Evolutionary conservation across 1,140 invertebrate species (phyloP).

Genomic region (Goniozus legneri): DNA sequence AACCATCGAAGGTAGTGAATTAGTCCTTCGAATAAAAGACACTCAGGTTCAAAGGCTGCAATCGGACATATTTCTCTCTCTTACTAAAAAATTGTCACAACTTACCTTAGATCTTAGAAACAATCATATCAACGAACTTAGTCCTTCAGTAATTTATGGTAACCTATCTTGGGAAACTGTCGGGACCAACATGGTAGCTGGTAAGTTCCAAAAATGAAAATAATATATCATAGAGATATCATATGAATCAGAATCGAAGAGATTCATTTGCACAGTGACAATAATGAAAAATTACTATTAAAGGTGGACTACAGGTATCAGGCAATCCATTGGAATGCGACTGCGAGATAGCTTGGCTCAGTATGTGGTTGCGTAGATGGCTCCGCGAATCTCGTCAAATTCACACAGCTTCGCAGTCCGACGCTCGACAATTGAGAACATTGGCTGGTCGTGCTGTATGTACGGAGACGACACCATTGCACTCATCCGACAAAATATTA

Average conservation of each 20-base stretch:
- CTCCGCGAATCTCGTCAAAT: constrained; percentile 72
- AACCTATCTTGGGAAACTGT: constrained; percentile 82
- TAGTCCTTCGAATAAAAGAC: constrained; percentile 71
- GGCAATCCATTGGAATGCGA: constrained; percentile 83
- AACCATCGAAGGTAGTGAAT: constrained; percentile 62
- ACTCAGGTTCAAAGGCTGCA: constrained; percentile 74
- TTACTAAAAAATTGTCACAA: constrained; percentile 70
- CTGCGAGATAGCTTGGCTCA: constrained; percentile 84
- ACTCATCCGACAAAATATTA: constrained; percentile 47
- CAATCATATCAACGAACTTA: constrained; percentile 75
- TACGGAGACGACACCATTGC: constrained; percentile 49
- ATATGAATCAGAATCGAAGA: neutral
- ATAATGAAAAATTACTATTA: too few species aligned
- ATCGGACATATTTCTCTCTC: constrained; percentile 69
- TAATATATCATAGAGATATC: constrained; percentile 1
- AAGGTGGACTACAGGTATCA: constrained; percentile 77
- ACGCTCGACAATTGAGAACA: constrained; percentile 46
- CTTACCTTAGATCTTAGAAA: constrained; percentile 77
- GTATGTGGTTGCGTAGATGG: constrained; percentile 83
- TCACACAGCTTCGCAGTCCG: constrained; percentile 61
- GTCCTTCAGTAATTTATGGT: constrained; percentile 78
- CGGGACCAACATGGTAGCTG: constrained; percentile 74
- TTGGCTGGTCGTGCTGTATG: constrained; percentile 49
- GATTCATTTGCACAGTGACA: too few species aligned
- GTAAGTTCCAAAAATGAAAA: constrained; percentile 45